Evolutionary conservation across 2,113 vertebrate genomes (phyloP).

Genomic region (Nothocercus nigrocapillus): DNA sequence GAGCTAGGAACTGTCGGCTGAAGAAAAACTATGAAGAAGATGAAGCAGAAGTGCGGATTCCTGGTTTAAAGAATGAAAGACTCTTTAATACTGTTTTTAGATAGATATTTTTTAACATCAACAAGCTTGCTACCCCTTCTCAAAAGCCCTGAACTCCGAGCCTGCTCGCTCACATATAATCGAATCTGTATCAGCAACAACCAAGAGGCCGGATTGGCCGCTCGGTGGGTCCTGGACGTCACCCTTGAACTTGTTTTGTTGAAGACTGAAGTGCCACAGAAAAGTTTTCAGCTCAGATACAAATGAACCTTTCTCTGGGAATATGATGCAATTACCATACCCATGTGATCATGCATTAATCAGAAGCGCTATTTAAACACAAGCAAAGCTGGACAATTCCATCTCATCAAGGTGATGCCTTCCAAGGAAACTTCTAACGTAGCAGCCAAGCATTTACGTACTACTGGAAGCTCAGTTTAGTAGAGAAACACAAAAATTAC

Average conservation of each 20-base stretch:
- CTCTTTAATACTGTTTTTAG: background rate
- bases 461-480: background rate
- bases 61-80: background rate
- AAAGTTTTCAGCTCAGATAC: background rate
- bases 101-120: background rate
- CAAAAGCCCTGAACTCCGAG: background rate
- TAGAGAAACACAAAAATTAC: background rate
- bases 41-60: background rate
- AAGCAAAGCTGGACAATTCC: background rate
- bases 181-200: background rate
- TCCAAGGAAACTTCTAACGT: background rate
- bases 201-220: accelerated
- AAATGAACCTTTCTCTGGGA: background rate
- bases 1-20: background rate
- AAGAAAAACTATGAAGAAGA: background rate
- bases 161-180: background rate
- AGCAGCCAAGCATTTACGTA: background rate
- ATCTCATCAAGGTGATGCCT: background rate
- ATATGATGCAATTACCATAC: conserved; percentile 28
- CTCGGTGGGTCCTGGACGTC: background rate
- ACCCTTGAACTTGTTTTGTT: background rate
- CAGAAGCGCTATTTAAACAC: background rate
- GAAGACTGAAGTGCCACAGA: background rate
- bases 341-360: conserved; percentile 36
- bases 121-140: background rate